A percentile compares a stretch with the other conserved stretches of the same genome.
Conservation (phyloP, 2,113 vertebrate species). For the Coptodon bakossiorum region DNA sequence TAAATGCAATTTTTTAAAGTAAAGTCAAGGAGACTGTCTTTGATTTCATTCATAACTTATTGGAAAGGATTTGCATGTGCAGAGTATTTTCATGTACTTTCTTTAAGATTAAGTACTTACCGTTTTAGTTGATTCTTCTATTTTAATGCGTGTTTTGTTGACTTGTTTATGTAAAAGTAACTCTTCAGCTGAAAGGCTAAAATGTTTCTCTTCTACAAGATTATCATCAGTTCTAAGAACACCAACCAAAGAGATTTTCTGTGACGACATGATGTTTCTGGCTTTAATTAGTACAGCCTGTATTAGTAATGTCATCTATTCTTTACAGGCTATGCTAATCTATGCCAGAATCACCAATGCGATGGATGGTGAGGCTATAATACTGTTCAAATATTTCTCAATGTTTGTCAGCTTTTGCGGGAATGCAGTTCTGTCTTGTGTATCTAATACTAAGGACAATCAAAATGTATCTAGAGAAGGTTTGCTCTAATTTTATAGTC, state of each 20-base stretch:
- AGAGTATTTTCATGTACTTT: background rate
- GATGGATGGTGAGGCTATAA: background rate
- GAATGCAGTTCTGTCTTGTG: background rate
- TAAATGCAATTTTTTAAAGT: background rate
- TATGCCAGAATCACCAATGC: conserved; percentile 78
- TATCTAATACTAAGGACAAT: background rate
- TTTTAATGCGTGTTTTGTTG: background rate
- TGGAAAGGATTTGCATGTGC: background rate
- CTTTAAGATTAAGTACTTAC: background rate
- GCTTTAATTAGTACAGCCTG: conserved; percentile 84
- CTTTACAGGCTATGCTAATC: conserved; percentile 84
- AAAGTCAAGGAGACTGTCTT: background rate
- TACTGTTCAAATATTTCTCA: background rate
- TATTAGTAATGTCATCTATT: conserved; percentile 76
- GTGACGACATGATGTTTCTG: conserved; percentile 70
- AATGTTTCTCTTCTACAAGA: background rate
- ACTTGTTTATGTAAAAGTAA: background rate
- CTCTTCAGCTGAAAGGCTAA: background rate
- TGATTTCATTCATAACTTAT: background rate
- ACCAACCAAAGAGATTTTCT: background rate
- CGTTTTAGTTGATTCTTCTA: background rate
- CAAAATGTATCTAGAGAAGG: background rate
- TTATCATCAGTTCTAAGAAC: background rate
- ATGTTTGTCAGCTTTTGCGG: background rate
- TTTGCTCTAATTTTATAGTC: background rate